Conservation (phyloP, 1,140 invertebrate genomes). For the Drosophila pectinifera region DNA sequence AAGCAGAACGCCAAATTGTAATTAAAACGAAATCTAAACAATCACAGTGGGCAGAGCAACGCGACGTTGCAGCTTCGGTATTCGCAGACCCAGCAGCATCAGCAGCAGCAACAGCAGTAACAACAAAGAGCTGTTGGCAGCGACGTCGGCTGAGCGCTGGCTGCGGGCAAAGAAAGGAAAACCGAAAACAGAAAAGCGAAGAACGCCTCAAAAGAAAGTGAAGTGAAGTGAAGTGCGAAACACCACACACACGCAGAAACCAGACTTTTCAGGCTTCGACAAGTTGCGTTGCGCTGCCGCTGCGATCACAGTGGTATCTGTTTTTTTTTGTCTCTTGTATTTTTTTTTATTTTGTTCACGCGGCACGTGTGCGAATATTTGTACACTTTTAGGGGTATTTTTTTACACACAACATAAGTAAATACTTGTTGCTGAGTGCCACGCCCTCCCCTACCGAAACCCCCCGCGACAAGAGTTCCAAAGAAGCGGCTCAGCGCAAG, state of each 20-base stretch:
- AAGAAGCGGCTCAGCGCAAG: neutral
- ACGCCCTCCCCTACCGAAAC: slow-evolving; percentile 11
- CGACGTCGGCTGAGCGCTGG: slow-evolving; percentile 33
- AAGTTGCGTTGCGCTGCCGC: neutral
- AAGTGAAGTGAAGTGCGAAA: slow-evolving; percentile 52
- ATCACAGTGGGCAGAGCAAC: slow-evolving; percentile 22
- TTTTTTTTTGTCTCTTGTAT: neutral
- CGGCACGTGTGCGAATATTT: slow-evolving; percentile 44
- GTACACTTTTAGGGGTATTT: slow-evolving; percentile 1
- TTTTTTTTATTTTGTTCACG: slow-evolving; percentile 11
- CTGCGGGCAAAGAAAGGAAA: slow-evolving; percentile 64
- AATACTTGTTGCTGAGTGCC: slow-evolving; percentile 61
- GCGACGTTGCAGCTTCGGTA: neutral
- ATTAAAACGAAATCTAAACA: slow-evolving; percentile 40
- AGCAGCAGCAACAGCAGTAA: slow-evolving; percentile 16
- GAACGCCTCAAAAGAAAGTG: slow-evolving; percentile 72
- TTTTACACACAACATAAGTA: slow-evolving; percentile 5
- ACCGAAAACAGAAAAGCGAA: slow-evolving; percentile 62
- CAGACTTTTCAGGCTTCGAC: slow-evolving; percentile 3
- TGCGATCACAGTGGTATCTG: slow-evolving; percentile 4
- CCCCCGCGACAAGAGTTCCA: neutral
- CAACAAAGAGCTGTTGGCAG: slow-evolving; percentile 34
- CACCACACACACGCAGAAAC: slow-evolving; percentile 16
- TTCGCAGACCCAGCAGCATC: slow-evolving; percentile 17
- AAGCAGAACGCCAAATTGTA: slow-evolving; percentile 3